These are phyloP conservation scores for Mesembrinibis cayennensis DNA, from an alignment of 2,113 vertebrate genomes.

Conservation along the genomic window DNA sequence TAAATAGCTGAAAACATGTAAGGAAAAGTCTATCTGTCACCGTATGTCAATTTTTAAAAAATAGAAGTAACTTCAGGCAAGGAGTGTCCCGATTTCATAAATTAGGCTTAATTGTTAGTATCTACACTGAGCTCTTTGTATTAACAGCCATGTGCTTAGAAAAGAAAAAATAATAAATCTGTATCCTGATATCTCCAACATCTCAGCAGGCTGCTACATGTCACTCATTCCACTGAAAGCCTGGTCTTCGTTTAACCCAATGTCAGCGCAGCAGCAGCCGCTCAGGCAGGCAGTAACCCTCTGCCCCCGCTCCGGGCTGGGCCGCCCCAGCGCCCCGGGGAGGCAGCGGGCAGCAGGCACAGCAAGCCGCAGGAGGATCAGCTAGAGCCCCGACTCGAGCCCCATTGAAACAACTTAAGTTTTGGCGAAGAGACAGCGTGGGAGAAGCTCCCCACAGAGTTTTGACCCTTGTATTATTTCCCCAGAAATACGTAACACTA, in stretches of 20 bases:
- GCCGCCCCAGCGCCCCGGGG: background rate
- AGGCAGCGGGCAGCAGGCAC: background rate
- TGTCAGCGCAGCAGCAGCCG: background rate
- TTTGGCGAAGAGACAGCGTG: background rate
- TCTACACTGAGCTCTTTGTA: slow-evolving; percentile 45
- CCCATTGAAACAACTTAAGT: background rate
- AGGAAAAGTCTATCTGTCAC: background rate
- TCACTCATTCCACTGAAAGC: slow-evolving; percentile 48
- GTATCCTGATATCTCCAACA: slow-evolving; percentile 22
- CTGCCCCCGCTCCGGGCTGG: background rate
- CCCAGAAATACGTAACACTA: background rate
- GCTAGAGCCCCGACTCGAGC: background rate
- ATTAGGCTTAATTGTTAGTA: background rate
- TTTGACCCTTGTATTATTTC: background rate
- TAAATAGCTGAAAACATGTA: background rate
- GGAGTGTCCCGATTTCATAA: slow-evolving; percentile 6
- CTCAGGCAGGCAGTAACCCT: background rate
- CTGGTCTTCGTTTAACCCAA: slow-evolving; percentile 18
- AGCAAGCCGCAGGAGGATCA: background rate
- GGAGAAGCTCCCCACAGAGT: background rate
- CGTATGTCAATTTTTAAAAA: background rate
- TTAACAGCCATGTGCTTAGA: slow-evolving; percentile 14
- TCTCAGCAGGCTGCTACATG: slow-evolving; percentile 60
- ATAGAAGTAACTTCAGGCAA: slow-evolving; percentile 5
- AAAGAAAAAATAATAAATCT: background rate